Conservation (phyloP, 2,888 invertebrate genomes). For the Heliconius ismenius region DNA sequence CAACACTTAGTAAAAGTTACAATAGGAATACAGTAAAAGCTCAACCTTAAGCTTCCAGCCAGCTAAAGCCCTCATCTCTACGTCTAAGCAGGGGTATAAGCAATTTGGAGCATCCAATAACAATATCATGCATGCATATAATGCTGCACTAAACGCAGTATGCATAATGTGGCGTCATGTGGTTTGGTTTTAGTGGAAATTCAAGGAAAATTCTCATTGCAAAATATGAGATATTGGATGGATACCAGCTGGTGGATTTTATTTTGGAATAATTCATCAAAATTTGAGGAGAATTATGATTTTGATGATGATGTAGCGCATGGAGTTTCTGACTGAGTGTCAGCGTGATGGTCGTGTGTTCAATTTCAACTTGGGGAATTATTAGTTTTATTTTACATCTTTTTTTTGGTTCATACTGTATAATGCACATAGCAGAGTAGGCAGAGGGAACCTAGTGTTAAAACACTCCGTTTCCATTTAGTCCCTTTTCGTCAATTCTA, state of each 20-base stretch:
- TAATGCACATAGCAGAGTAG: no score
- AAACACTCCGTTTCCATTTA: no score
- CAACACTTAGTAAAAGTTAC: neutral
- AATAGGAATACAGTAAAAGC: conserved; percentile 17
- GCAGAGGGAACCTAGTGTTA: no score
- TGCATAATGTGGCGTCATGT: conserved; percentile 77
- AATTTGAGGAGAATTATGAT: neutral
- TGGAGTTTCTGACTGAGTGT: neutral
- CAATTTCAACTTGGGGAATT: no score
- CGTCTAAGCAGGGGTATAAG: conserved; percentile 4
- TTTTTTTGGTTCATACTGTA: no score
- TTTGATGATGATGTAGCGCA: neutral
- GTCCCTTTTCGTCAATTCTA: no score
- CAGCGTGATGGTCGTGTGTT: no score
- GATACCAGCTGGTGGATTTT: conserved; percentile 2
- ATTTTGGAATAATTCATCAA: neutral
- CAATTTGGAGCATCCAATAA: conserved; percentile 36
- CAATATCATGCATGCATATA: conserved; percentile 41
- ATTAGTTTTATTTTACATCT: no score
- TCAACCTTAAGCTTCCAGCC: neutral
- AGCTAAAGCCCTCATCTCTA: conserved; percentile 5
- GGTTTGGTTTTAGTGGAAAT: conserved; percentile 55
- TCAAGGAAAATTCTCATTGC: conserved; percentile 41
- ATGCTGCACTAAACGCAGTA: conserved; percentile 68
- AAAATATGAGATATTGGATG: conserved; percentile 7